Evolutionary conservation across 2,888 invertebrate genomes (phyloP).

Genomic region (Carcina quercana): DNA sequence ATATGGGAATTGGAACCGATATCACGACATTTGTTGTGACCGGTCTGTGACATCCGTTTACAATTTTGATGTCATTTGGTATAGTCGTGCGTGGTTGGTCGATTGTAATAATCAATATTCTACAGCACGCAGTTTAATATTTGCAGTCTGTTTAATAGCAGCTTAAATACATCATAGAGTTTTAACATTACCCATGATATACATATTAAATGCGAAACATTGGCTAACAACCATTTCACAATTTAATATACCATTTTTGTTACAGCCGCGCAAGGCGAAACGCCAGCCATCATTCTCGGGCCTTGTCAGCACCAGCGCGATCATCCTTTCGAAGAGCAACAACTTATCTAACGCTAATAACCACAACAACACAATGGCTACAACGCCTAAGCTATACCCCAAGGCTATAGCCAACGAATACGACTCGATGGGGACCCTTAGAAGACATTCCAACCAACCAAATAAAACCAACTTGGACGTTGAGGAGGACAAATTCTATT

Average conservation of each 20-base stretch:
- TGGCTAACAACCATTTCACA: too few species aligned
- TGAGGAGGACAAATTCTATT: conserved; percentile 80
- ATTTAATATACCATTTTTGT: conserved; percentile 7
- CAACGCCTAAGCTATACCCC: conserved; percentile 80
- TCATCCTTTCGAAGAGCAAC: conserved; percentile 72
- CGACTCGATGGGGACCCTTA: conserved; percentile 82
- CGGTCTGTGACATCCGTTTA: too few species aligned
- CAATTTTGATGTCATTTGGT: too few species aligned
- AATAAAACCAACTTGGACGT: conserved; percentile 76
- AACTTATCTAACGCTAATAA: conserved; percentile 77
- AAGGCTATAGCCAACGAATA: conserved; percentile 84
- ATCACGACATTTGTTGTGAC: too few species aligned
- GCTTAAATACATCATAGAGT: too few species aligned
- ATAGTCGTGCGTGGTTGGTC: too few species aligned
- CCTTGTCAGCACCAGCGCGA: conserved; percentile 62
- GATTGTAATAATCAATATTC: too few species aligned
- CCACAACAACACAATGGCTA: conserved; percentile 70
- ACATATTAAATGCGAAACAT: too few species aligned
- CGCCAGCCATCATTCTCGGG: conserved; percentile 83
- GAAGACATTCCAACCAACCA: conserved; percentile 83
- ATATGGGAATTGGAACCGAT: too few species aligned
- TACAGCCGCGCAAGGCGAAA: conserved; percentile 71
- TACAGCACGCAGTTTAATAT: too few species aligned
- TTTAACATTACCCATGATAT: too few species aligned
- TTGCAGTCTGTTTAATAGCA: too few species aligned